phyloP scores from a whole-genome alignment of 2,888 invertebrate species.

The Folsomia manolachei region DNA sequence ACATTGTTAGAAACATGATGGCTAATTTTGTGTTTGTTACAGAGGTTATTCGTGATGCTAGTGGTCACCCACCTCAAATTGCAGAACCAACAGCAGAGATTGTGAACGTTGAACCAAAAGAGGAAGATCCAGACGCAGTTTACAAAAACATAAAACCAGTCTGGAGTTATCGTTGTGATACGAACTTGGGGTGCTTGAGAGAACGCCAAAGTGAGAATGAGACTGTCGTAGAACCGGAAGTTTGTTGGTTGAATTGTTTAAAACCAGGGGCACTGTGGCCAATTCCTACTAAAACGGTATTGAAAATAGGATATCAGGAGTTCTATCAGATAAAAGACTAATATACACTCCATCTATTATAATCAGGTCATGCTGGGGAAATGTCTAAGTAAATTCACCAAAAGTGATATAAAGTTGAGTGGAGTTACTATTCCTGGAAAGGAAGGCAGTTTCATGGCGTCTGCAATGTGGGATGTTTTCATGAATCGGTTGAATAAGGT shows the following conservation, averaged over 20 bases:
- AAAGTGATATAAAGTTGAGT: constrained; percentile 6
- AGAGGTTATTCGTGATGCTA: too few relatives aligned
- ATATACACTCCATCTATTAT: background rate
- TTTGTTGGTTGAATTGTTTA: constrained; percentile 68
- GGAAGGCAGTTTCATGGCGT: background rate
- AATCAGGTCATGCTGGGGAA: constrained; percentile 6
- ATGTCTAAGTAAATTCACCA: constrained; percentile 22
- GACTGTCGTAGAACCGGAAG: constrained; percentile 33
- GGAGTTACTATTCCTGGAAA: background rate
- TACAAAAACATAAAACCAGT: background rate
- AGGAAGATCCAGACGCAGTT: background rate
- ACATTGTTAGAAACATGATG: too few relatives aligned
- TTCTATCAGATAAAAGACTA: background rate
- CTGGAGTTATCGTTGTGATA: background rate
- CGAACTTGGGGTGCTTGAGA: background rate
- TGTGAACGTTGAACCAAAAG: background rate
- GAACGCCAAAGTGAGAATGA: background rate
- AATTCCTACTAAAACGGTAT: constrained; percentile 57
- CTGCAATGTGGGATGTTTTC: background rate
- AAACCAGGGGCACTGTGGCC: constrained; percentile 69
- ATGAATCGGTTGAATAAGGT: background rate
- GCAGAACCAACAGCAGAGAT: background rate
- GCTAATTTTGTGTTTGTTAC: too few relatives aligned
- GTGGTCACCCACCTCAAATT: too few relatives aligned
- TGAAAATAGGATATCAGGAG: too few relatives aligned